Percentiles rank a stretch among this genome's conserved stretches.
Conservation (phyloP, 2,113 vertebrate species). For the Chrysochloris asiatica region DNA sequence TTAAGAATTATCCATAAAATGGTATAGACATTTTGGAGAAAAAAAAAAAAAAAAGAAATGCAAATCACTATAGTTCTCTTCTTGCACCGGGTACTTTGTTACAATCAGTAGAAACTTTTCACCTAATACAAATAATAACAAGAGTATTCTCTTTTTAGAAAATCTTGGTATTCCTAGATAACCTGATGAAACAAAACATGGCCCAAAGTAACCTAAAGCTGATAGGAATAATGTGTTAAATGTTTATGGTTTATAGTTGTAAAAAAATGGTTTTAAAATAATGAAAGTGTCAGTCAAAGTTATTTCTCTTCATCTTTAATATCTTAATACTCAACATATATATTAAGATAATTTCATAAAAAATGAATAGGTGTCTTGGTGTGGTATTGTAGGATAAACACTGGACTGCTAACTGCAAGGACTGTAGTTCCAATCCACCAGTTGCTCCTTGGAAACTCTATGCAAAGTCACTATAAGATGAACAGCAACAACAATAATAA, state of each 20-base stretch:
- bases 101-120: neutral
- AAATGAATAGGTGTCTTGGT: no score
- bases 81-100: neutral
- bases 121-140: neutral
- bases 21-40: neutral
- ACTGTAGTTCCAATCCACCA: no score
- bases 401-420: no score
- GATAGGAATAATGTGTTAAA: neutral
- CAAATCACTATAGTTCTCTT: neutral
- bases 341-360: no score
- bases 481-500: no score
- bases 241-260: neutral
- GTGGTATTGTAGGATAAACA: no score
- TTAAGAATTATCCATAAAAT: neutral
- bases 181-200: neutral
- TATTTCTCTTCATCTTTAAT: conserved; percentile 43
- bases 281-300: neutral
- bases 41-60: neutral
- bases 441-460: no score
- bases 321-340: conserved; percentile 30
- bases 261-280: conserved; percentile 15
- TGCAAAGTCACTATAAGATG: no score
- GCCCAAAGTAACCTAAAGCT: neutral
- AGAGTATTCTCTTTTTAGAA: neutral
- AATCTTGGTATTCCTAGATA: neutral